A percentile compares a stretch with the other conserved stretches of the same genome.
Evolutionary conservation across 2,888 invertebrate genomes (phyloP).

Genomic region (Platycnemis pennipes): DNA sequence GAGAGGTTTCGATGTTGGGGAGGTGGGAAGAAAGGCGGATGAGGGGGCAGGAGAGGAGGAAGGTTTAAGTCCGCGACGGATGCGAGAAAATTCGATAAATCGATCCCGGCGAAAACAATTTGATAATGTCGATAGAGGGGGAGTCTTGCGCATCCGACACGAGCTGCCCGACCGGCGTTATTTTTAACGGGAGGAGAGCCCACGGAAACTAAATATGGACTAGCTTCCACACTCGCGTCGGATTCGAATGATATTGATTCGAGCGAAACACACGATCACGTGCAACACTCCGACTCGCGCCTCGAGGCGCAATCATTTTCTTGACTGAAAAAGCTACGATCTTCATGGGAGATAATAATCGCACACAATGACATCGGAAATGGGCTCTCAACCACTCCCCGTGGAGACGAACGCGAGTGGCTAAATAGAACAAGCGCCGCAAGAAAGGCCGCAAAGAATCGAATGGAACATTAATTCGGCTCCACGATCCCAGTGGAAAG

Average conservation of each 20-base stretch:
- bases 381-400: not conserved
- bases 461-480: not conserved
- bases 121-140: not conserved
- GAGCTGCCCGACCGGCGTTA: not conserved
- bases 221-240: not conserved
- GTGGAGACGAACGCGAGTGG: not conserved
- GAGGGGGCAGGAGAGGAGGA: not conserved
- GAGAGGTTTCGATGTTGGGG: no score
- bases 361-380: not conserved
- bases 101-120: slow-evolving; percentile 36
- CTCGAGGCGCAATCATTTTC: not conserved
- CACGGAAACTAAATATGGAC: not conserved
- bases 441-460: no score
- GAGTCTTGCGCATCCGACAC: not conserved
- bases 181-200: slow-evolving; percentile 1
- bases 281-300: not conserved
- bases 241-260: not conserved
- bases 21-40: not conserved
- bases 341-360: not conserved
- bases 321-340: not conserved
- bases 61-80: slow-evolving; percentile 12
- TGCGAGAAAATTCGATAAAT: slow-evolving; percentile 16
- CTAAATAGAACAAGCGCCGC: no score
- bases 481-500: no score
- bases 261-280: not conserved